Evolutionary conservation across 2,797 vertebrate species (phyloP).

Genomic region (Crypturellus tataupa): DNA sequence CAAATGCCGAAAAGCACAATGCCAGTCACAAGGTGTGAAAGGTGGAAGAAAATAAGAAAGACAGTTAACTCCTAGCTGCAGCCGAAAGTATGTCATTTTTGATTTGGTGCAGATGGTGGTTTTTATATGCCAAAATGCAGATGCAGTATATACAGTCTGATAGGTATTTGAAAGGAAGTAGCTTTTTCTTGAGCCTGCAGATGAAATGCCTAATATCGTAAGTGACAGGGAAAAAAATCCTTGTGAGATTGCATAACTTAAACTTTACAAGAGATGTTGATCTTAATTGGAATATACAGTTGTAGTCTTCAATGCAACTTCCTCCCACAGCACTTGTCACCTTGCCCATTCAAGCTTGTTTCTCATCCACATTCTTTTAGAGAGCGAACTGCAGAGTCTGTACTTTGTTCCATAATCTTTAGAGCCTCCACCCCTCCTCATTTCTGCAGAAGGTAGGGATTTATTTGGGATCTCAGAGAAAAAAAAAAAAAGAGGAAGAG

Average conservation of each 20-base stretch:
- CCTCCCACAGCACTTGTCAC: neutral
- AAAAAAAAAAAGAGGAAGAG: too few relatives aligned
- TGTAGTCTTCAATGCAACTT: neutral
- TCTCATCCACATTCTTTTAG: neutral
- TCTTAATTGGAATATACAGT: neutral
- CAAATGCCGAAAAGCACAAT: constrained; percentile 21
- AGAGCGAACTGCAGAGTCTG: neutral
- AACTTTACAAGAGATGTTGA: neutral
- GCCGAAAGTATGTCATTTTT: constrained; percentile 1
- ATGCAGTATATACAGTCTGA: constrained; percentile 4
- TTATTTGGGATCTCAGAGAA: neutral
- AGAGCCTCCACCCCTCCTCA: neutral
- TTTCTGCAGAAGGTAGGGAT: neutral
- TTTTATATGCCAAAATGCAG: constrained; percentile 41
- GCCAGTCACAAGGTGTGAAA: constrained; percentile 64
- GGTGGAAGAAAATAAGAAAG: constrained; percentile 64
- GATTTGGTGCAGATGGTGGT: constrained; percentile 31
- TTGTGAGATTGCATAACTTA: neutral
- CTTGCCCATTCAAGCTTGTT: neutral
- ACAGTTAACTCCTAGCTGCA: constrained; percentile 58
- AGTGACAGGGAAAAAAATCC: neutral
- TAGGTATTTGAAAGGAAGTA: neutral
- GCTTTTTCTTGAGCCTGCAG: constrained; percentile 8
- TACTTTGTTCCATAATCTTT: neutral
- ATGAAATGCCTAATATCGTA: neutral